Conservation (phyloP, 2,888 invertebrate genomes). For the Melieria picta region DNA sequence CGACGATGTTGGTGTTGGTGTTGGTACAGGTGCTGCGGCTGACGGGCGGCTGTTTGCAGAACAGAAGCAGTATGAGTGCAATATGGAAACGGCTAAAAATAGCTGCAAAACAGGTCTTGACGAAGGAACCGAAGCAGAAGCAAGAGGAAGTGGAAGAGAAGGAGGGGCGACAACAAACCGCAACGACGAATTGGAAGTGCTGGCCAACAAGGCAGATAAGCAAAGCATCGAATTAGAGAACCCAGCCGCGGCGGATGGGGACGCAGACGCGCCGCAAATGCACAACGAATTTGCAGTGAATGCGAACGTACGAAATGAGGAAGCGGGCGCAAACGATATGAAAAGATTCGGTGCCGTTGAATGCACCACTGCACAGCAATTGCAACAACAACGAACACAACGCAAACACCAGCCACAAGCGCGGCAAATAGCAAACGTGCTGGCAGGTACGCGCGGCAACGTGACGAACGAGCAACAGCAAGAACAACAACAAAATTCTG, state of each 20-base stretch:
- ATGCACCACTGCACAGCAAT: slow-evolving; percentile 20
- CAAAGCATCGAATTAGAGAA: no score
- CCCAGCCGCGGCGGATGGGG: no score
- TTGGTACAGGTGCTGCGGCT: neutral
- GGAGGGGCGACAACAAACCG: slow-evolving; percentile 16
- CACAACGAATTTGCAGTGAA: slow-evolving; percentile 15
- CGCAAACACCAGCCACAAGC: slow-evolving; percentile 16
- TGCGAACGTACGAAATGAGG: neutral
- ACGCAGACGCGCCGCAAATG: slow-evolving; percentile 3
- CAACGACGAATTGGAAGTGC: no score
- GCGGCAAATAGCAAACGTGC: slow-evolving; percentile 10
- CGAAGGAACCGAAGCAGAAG: slow-evolving; percentile 32
- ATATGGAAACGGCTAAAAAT: slow-evolving; percentile 37
- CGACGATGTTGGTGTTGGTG: neutral
- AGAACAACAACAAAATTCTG: neutral
- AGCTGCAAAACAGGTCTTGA: slow-evolving; percentile 36
- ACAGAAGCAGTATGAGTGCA: slow-evolving; percentile 45
- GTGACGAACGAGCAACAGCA: neutral
- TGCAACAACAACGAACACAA: slow-evolving; percentile 25
- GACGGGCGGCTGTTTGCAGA: neutral
- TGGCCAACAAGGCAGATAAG: no score
- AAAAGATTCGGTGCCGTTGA: slow-evolving; percentile 37
- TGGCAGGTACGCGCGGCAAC: neutral
- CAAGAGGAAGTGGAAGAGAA: slow-evolving; percentile 6
- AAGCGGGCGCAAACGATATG: slow-evolving; percentile 28